Evolutionary conservation across 2,888 invertebrate genomes (phyloP).

Genomic region (Nipponacmea schrenckii): DNA sequence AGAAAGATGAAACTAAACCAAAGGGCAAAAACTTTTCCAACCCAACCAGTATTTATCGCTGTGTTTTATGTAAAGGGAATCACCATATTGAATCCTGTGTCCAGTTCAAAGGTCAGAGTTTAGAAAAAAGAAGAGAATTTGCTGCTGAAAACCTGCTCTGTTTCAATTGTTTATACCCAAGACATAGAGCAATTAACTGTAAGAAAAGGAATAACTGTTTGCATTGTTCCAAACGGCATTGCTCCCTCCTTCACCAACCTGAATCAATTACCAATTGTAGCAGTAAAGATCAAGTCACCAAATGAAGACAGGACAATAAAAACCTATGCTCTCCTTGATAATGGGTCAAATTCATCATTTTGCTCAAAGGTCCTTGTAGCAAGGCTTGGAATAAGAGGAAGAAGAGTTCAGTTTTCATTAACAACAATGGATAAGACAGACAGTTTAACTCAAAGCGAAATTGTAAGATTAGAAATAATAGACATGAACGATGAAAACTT

Average conservation of each 20-base stretch:
- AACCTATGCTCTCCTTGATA: conserved; percentile 5
- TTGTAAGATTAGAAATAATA: neutral
- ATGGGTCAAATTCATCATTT: neutral
- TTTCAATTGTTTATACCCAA: neutral
- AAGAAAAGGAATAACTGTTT: neutral
- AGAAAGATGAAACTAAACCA: neutral
- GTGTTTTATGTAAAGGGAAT: neutral
- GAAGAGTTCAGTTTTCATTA: neutral
- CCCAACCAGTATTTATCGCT: neutral
- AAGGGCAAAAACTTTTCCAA: neutral
- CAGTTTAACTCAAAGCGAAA: neutral
- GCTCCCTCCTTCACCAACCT: neutral
- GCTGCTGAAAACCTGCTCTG: neutral
- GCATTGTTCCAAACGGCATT: neutral
- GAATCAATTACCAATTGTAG: neutral
- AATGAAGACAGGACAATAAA: neutral
- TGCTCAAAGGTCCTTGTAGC: neutral
- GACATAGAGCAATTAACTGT: neutral
- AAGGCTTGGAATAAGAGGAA: neutral
- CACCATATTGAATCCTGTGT: neutral
- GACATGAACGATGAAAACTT: neutral
- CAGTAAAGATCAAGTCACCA: conserved; percentile 9
- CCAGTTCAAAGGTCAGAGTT: neutral
- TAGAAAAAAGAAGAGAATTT: neutral
- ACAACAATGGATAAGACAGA: neutral